Evolutionary conservation across 2,888 invertebrate genomes (phyloP), one percentile per base, ranked within the genome.

Genomic region (Cheilosia urbana): DNA sequence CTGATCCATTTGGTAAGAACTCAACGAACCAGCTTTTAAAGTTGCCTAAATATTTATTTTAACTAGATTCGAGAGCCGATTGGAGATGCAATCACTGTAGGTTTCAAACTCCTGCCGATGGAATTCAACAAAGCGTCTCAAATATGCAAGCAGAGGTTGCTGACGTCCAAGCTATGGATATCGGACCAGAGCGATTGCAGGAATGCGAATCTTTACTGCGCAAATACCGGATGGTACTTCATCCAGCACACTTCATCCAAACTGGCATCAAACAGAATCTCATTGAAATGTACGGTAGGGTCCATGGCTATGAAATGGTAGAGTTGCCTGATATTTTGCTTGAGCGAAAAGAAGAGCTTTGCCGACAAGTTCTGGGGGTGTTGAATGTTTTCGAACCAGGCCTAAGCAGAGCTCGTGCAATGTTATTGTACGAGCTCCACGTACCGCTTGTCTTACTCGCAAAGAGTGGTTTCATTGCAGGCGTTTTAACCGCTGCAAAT

Each of bases 371-470:
- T 4, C 92, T 97, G 21, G 93, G 93, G 62, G 94, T 96, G 6
- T 92, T 97, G 17, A 94, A 96, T 89, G 93, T 95, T 37, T 93
- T 97, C 66, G 95, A 96, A 88, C 97, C 97, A 0, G 97, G 97
- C 1, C 93, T 95, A 69, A 95, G 95, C 55, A 93, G 97, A 87
- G 94, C 96, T 89, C 94, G 97, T 93, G 96, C 96, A 13, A 94
- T 96, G 93, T 94, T 95, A 89, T 90, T 97, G 27, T 97, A 97
- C 90, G 97, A 97, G 91, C 92, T 97, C 15, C 97, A 97, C 89
- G 96, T 96, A 0, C 96, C 97, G 0, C 89, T 96, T 9, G 94
- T 96, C 90, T 93, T 95, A 88, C 89, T 96, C 85, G 95, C 96
- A 0, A 94, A 95, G 88, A 95, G 93, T 87, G 94, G 94, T 79